A percentile compares a stretch with the other conserved stretches of the same genome.
These are phyloP conservation scores for Festucalex cinctus DNA, from an alignment of 2,113 vertebrate genomes.

Conservation along the genomic window DNA sequence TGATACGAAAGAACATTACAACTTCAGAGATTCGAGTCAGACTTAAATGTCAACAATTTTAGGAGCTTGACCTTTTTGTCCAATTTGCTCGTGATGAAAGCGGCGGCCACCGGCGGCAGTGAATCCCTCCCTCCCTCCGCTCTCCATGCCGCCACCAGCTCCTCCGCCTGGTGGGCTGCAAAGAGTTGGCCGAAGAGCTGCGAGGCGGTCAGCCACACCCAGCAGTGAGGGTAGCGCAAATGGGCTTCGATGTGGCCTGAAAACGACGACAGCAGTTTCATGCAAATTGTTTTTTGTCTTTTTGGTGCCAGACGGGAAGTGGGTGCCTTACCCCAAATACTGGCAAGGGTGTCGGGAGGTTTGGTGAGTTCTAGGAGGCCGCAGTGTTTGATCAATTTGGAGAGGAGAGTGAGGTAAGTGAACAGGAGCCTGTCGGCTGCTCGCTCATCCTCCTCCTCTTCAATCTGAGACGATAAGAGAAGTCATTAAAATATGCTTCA, in stretches of 20 bases:
- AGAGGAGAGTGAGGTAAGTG: slow-evolving; percentile 82
- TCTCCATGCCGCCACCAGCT: slow-evolving; percentile 78
- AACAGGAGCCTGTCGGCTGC: slow-evolving; percentile 88
- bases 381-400: slow-evolving; percentile 86
- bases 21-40: no score
- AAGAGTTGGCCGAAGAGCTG: slow-evolving; percentile 93
- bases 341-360: slow-evolving; percentile 68
- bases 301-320: neutral
- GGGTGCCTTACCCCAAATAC: slow-evolving; percentile 81
- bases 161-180: slow-evolving; percentile 81
- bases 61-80: slow-evolving; percentile 78
- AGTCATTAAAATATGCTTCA: neutral
- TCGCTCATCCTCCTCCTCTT: slow-evolving; percentile 85
- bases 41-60: no score
- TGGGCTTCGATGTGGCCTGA: slow-evolving; percentile 85
- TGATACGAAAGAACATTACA: neutral
- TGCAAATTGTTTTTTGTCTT: neutral
- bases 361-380: slow-evolving; percentile 75
- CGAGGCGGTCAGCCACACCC: slow-evolving; percentile 93
- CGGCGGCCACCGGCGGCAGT: slow-evolving; percentile 48
- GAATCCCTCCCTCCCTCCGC: slow-evolving; percentile 29
- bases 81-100: slow-evolving; percentile 76
- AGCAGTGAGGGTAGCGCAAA: slow-evolving; percentile 88
- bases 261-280: no score
- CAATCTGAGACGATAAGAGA: slow-evolving; percentile 68